Evolutionary conservation across 92 coral and sea anemone genomes (phyloP).

Genomic region (Zoanthus sansibaricus): DNA sequence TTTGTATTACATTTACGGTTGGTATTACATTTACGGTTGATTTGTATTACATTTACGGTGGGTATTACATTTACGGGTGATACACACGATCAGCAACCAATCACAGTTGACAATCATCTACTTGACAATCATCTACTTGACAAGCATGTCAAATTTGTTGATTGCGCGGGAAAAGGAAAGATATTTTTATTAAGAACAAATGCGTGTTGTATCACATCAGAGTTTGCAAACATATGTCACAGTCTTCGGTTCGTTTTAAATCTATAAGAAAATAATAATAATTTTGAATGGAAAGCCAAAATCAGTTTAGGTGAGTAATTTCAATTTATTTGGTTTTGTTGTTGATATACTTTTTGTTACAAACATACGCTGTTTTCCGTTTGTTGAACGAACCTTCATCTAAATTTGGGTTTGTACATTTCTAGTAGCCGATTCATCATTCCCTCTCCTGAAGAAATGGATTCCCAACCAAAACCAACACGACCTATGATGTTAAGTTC

Average conservation of each 20-base stretch:
- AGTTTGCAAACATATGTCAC: no score
- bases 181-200: no score
- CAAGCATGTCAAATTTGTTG: not conserved
- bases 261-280: not conserved
- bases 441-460: slow-evolving; percentile 32
- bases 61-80: no score
- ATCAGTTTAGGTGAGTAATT: slow-evolving; percentile 33
- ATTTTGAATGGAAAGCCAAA: slow-evolving; percentile 33
- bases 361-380: not conserved
- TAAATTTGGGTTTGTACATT: not conserved
- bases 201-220: no score
- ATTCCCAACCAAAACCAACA: slow-evolving; percentile 25
- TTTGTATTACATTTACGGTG: no score
- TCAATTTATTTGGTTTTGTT: not conserved
- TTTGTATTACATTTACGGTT: no score
- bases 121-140: not conserved
- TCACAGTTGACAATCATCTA: no score
- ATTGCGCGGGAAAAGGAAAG: no score
- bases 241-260: no score
- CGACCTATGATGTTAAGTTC: slow-evolving; percentile 21
- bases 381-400: slow-evolving; percentile 13
- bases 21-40: no score
- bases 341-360: not conserved
- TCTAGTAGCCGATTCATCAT: slow-evolving; percentile 22
- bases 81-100: slow-evolving; percentile 8